Evolutionary conservation across 2,797 vertebrate species (phyloP), one percentile per base, ranked within the genome.

Genomic region (Halcyon leucocephala): DNA sequence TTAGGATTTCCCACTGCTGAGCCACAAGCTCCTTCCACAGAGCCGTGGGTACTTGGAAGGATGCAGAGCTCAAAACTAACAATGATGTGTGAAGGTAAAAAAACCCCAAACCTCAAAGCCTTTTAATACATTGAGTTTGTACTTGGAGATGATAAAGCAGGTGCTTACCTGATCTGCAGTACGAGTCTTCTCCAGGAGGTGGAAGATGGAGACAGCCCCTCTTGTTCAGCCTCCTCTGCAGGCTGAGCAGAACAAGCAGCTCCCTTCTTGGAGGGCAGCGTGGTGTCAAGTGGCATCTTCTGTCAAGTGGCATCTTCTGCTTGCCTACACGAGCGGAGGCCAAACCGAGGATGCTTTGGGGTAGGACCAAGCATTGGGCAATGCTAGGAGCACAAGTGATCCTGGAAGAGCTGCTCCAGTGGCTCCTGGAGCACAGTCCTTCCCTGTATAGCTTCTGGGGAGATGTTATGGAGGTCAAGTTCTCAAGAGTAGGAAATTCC

Each of bases 51-150:
- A 37, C 37, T 37, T n/a, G 2, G 4, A 25, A n/a, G 20, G 1
- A 6, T 51, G 17, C 14, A 62, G 55, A n/a, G 29, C 55, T 39
- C 94, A 54, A 35, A 42, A 42, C 25, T 37, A 46, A 74, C 28
- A 21, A 42, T 0, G 4, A 33, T 2, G 10, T 10, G 4, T 0
- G 0, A 72, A 51, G 21, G 17, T 26, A 26, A 86, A 74, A 44
- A 86, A 52, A 29, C 28, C 51, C 51, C 41, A 18, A 8, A n/a
- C 54, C 37, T 37, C 37, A 55, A 85, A 60, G 14, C n/a, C 25
- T 46, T 87, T 72, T 7, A 62, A 33, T 8, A 10, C 19, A 15
- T 9, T 8, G 39, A 77, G 51, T 46, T 37, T 39, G 12, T 33
- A 22, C 7, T 61, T 49, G 44, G 52, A 54, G 51, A 1, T 29